phyloP scores from a whole-genome alignment of 1,140 invertebrate genomes.

The Leguminivora glycinivorella region DNA sequence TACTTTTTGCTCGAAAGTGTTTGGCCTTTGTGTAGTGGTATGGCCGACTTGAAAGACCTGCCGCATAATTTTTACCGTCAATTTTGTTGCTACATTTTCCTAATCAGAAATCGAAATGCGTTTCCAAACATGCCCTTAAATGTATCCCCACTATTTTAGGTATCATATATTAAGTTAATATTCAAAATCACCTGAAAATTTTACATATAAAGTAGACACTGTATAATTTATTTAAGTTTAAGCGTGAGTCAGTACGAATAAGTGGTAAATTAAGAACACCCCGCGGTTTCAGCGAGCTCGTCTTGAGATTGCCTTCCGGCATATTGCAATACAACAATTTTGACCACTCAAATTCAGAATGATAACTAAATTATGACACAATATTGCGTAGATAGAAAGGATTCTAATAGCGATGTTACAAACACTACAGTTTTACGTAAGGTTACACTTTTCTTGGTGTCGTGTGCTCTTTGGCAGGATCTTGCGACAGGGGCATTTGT shows the following conservation, averaged over 20 bases:
- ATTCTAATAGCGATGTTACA: constrained; percentile 32
- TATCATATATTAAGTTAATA: not conserved
- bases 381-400: constrained; percentile 17
- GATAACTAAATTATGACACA: constrained; percentile 34
- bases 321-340: constrained; percentile 24
- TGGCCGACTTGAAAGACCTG: too few species aligned
- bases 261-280: too few species aligned
- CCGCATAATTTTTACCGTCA: too few species aligned
- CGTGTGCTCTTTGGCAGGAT: constrained; percentile 30
- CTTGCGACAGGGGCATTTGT: constrained; percentile 40
- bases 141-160: too few species aligned
- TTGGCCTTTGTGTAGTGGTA: too few species aligned
- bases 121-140: too few species aligned
- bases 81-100: too few species aligned
- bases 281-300: not conserved
- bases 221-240: not conserved
- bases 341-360: constrained; percentile 34
- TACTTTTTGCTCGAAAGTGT: too few species aligned
- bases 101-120: too few species aligned
- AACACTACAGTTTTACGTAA: constrained; percentile 46
- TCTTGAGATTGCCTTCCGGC: constrained; percentile 20
- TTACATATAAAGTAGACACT: not conserved
- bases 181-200: not conserved
- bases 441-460: constrained; percentile 32
- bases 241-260: too few species aligned